Percentiles rank a stretch among this genome's conserved stretches.
These are phyloP conservation scores for Cichladusa arquata DNA, from an alignment of 2,113 vertebrate species.

Conservation along the genomic window DNA sequence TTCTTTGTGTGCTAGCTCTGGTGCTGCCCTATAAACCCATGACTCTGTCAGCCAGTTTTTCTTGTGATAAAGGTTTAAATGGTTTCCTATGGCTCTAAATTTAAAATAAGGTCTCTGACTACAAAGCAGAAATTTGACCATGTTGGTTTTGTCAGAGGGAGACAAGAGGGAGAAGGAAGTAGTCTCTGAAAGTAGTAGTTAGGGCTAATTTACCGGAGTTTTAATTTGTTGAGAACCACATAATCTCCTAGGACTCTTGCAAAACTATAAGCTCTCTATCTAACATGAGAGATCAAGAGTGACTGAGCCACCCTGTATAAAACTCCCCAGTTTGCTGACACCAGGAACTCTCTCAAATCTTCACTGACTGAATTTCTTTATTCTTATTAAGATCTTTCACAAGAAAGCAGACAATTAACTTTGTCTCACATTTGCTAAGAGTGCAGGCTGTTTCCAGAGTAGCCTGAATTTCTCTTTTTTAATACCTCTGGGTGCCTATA, in stretches of 20 bases:
- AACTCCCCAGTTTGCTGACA: background rate
- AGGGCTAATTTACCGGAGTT: background rate
- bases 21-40: background rate
- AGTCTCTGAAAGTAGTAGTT: background rate
- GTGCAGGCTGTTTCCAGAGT: background rate
- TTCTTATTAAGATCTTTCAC: background rate
- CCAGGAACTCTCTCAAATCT: background rate
- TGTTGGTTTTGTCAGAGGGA: background rate
- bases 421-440: background rate
- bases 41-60: background rate
- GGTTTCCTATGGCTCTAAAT: background rate
- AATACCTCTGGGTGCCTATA: background rate
- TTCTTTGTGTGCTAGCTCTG: background rate
- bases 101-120: background rate
- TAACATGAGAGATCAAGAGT: background rate
- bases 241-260: background rate
- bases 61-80: background rate
- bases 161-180: background rate
- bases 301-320: background rate
- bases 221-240: constrained; percentile 3
- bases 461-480: background rate
- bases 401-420: background rate
- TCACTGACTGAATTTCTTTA: background rate
- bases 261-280: background rate
- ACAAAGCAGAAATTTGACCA: background rate